Conservation (phyloP, 2,888 invertebrate species). For the Podotricha telesiphe region DNA sequence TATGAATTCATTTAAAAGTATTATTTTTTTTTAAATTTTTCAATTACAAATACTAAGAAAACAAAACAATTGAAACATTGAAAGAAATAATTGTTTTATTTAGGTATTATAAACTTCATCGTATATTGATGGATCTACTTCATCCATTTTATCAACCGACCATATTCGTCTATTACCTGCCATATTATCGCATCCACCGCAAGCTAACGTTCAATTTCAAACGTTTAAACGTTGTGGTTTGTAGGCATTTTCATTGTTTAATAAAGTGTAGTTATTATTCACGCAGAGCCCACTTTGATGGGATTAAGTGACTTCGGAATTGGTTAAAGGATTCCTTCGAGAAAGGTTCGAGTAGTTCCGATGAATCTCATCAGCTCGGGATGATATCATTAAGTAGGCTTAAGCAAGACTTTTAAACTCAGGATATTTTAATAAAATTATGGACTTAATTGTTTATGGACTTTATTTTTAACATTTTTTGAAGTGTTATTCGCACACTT, state of each 20-base stretch:
- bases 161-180: not conserved
- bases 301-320: conserved; percentile 21
- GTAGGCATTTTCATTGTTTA: conserved; percentile 19
- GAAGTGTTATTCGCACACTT: too few species aligned
- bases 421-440: conserved; percentile 16
- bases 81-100: too few species aligned
- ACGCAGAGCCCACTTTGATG: conserved; percentile 7
- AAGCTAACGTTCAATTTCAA: not conserved
- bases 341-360: conserved; percentile 21
- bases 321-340: conserved; percentile 19
- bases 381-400: not conserved
- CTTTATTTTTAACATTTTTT: too few species aligned
- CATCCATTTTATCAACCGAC: too few species aligned
- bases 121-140: too few species aligned
- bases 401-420: not conserved
- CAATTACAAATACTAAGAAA: too few species aligned
- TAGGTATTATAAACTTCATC: too few species aligned
- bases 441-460: not conserved
- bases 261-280: conserved; percentile 24
- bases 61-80: too few species aligned
- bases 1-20: too few species aligned
- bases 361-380: conserved; percentile 25
- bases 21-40: too few species aligned
- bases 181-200: not conserved
- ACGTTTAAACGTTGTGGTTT: conserved; percentile 8